A percentile compares a stretch with the other conserved stretches of the same genome.
phyloP scores from a whole-genome alignment of 2,797 vertebrate genomes.

The Sebastiscus tertius region DNA sequence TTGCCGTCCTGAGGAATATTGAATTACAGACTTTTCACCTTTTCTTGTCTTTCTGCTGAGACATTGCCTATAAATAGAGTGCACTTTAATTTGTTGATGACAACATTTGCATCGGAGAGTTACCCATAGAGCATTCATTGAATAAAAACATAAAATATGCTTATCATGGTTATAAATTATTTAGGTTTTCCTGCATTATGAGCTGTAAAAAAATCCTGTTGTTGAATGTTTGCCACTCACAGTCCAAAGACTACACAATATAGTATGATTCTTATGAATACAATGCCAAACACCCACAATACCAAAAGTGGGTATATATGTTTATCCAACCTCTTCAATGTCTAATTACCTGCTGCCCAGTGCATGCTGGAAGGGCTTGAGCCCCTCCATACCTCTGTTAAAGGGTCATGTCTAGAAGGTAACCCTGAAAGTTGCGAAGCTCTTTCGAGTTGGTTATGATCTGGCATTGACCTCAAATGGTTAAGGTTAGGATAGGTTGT shows the following conservation, averaged over 20 bases:
- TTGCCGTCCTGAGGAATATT: conserved; percentile 7
- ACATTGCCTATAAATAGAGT: neutral
- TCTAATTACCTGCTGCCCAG: neutral
- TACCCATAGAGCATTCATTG: neutral
- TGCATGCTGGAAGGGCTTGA: neutral
- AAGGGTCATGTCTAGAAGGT: neutral
- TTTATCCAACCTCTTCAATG: neutral
- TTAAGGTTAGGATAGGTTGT: no score
- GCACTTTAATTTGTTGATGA: neutral
- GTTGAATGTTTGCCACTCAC: neutral
- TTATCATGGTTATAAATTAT: neutral
- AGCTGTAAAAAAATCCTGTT: neutral
- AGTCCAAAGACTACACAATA: neutral
- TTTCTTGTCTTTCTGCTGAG: conserved; percentile 13
- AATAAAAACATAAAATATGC: neutral
- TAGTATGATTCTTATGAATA: neutral
- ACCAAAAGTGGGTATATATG: neutral
- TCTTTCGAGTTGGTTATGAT: no score
- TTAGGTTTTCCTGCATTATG: neutral
- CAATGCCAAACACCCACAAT: neutral
- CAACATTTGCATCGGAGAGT: neutral
- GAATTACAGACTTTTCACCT: conserved; percentile 14
- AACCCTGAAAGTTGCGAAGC: no score
- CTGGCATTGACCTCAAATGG: no score
- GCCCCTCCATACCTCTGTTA: neutral